Evolutionary conservation across 2,113 vertebrate genomes (phyloP), one percentile per base, ranked within the genome.

Genomic region (Taurulus bubalis): DNA sequence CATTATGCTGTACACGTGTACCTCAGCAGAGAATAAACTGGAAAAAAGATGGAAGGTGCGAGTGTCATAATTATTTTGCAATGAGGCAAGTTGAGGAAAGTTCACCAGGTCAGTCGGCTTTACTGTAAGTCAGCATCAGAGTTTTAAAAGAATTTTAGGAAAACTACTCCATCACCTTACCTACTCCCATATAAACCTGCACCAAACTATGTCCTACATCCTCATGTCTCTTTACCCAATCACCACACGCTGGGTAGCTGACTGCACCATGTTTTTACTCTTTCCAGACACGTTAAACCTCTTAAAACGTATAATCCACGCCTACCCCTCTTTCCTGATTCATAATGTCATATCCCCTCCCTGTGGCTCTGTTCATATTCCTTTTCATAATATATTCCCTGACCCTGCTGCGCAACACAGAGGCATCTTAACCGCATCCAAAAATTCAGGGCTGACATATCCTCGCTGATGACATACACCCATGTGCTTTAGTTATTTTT

Each of bases 221-320:
- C 42, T 16, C 70, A 66, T 49, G 32, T 70, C 36, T 72, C 40
- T 84, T 74, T 68, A 40, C 49, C 24, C 51, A 62, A 73, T 81
- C 71, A 71, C 38, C 55, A 56, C 68, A 63, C 36, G 67, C 68
- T 65, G 49, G 80, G 49, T 75, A 77, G 58, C 47, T 18, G 72
- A 75, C 71, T 83, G 53, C 74, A 26, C 72, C 34, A 64, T 83
- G 80, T 88, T 60, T 88, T 62, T 71, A 45, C 40, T 64, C 73
- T 74, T 83, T 79, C 58, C 47, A 73, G 75, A 83, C 71, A 77
- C 79, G 83, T 87, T 82, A 86, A 88, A 86, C 55, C 82, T 68
- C 49, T 77, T 89, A 71, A 67, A 86, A 86, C 79, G 75, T 82
- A 85, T 81, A 84, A 88, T 83, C 79, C 81, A 78, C 24, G 3